Conservation (phyloP, 2,797 vertebrate species). For the Mallotus villosus region DNA sequence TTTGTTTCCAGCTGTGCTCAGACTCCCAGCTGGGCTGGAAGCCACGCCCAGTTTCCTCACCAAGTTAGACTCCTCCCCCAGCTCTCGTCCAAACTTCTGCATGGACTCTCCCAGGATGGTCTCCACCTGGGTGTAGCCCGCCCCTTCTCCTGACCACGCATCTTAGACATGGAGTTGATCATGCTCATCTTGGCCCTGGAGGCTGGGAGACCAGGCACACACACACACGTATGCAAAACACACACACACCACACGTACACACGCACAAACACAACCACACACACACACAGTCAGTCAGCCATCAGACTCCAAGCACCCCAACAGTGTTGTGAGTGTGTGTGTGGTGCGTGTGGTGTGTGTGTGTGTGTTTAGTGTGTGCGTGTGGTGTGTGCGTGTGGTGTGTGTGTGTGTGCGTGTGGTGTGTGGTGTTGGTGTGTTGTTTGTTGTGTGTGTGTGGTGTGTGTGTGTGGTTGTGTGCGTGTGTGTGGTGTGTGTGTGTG, state of each 20-base stretch:
- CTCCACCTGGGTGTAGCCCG: constrained; percentile 95
- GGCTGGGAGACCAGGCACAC: constrained; percentile 67
- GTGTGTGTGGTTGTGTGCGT: neutral
- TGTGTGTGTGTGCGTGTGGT: too few relatives aligned
- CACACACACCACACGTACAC: too few relatives aligned
- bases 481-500: neutral
- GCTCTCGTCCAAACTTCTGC: constrained; percentile 92
- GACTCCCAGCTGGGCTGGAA: neutral
- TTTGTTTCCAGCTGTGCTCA: too few relatives aligned
- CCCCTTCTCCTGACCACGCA: constrained; percentile 94
- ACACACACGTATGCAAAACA: constrained; percentile 20
- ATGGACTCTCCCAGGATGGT: constrained; percentile 90
- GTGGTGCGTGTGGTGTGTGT: too few relatives aligned
- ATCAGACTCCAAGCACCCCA: neutral
- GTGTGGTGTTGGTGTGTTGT: too few relatives aligned
- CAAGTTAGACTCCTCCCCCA: constrained; percentile 94
- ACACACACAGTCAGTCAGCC: constrained; percentile 3
- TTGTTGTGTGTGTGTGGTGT: too few relatives aligned
- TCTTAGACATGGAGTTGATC: constrained; percentile 99
- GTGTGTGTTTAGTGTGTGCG: too few relatives aligned
- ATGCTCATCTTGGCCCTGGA: constrained; percentile 98
- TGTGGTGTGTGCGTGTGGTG: too few relatives aligned
- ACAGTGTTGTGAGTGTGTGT: neutral
- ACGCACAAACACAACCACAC: constrained; percentile 11
- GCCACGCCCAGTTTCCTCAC: constrained; percentile 64